Base-by-base conservation (phyloP, 2,113 vertebrate species). In the Neotoma lepida region DNA sequence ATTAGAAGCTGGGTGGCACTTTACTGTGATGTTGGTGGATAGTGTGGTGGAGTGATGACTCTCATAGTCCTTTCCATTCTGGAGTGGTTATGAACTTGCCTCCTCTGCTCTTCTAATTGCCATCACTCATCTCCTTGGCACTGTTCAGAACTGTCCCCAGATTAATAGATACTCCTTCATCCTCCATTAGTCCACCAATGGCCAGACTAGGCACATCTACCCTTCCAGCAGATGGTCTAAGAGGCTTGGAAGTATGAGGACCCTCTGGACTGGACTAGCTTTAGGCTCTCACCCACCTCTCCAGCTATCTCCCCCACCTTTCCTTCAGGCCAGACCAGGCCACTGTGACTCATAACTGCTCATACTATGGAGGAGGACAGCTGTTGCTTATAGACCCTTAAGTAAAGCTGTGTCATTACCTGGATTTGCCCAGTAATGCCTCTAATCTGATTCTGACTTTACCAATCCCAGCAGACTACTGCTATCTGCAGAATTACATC, bases 381-480 rank as follows among this genome's bases (percentile, higher is more conserved):
- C 68, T 94, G 35, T 91, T 95, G 51, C 74, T 95, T 91, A 91
- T 22, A 93, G 68, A 74, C 89, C 92, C 91, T 95, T 92, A 93
- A 95, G 46, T 91, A 93, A 94, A 95, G 66, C 80, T 49, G 18
- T 86, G 17, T 88, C 68, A 94, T 92, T 20, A 94, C 81, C 61
- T 91, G 58, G 44, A 90, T 97, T 94, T 92, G 24, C 35, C 26
- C 56, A 58, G 7, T 95, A 93, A 94, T 94, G 49, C 88, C 54
- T 91, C 35, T 95, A 93, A 96, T 97, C 71, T 58, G 70, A 90
- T 87, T 86, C 46, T 96, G 88, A 96, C 86, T 94, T 66, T 90
- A 78, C 78, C 88, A 87, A 9, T 94, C 63, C 88, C 81, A 90
- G 14, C 61, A 44, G 95, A 93, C 73, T 91, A 74, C 17, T 63